Base-by-base conservation (phyloP, 2,888 invertebrate species). In the Agrotis exclamationis region DNA sequence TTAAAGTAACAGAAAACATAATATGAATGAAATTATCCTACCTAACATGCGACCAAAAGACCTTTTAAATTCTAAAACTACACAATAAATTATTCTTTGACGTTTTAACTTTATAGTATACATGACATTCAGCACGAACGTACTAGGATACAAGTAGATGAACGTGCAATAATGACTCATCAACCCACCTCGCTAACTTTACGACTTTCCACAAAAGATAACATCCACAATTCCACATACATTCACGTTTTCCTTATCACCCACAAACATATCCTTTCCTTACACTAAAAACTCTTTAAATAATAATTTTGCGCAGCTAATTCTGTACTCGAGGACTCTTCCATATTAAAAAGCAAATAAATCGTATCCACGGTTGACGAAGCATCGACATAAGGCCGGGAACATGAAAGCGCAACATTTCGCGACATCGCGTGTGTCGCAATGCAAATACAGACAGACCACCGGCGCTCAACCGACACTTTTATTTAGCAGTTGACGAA, bases 401-500 rank as follows among this genome's bases (percentile, higher is more conserved):
- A 70, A 79, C 78, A 82, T 66, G 72, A 67, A 79, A 62, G 70
- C 77, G 82, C 80, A 72, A 71, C 74, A 62, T 73, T 81, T 72
- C 64, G 75, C 70, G 74, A 64, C 65, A 73, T 89, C 82, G 90
- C 90, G 90, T 90, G 90, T 77, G 71, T 68, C 64, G 71, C 76
- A 76, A 90, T 90, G 90, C 88, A 79, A 90, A 90, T 90, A 51
- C 67, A n/a, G 64, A 14, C 74, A 57, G 88, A 88, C 89, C 89
- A 90, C 89, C 89, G 83, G 74, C 84, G 84, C 65, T 69, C 63
- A 63, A 82, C 80, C 68, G 70, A 83, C 76, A 69, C 69, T 78
- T 82, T 85, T 83, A 83, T 82, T 74, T 70, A 57, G n/a, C 70
- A 70, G 33, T 76, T n/a, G 63, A 70, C 78, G 62, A 33, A 65